Base-by-base conservation (phyloP, 1,140 invertebrate species). In the Trichomalopsis sarcophagae region DNA sequence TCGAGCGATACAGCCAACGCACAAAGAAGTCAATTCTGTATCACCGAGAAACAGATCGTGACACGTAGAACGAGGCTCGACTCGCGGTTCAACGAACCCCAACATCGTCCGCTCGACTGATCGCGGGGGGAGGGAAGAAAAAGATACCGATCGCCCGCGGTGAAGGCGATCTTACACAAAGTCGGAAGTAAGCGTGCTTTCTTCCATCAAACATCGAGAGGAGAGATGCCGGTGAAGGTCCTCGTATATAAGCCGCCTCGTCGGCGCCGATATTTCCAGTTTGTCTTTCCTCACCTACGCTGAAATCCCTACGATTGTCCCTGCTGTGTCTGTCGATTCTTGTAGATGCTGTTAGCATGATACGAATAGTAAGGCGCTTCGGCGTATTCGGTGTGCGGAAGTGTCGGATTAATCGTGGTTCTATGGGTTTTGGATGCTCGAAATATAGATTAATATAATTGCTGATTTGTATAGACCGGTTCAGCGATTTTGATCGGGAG, bases 171-270 rank as follows among this genome's bases (percentile, higher is more conserved):
- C 74, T 80, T 30, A 17, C 7, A 47, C 47, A 44, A 85, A 85
- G 79, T 78, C 71, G 83, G 84, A 85, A 85, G 84, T 85, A n/a
- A 27, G 44, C 5, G 68, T 23, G 36, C 44, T 85, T 85, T 82
- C 84, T 75, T 75, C 36, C 68, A 13, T 55, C 74, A 33, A 74
- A 40, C n/a, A 82, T 33, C 21, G 17, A 75, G 55, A 62, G 50
- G 66, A 11, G 23, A 66, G 81, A 62, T 27, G 27, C 36, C 81
- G 88, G 92, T 91, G 91, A 92, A 92, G 91, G 91, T 92, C 91
- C 87, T 89, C 87, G 89, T 93, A 93, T 93, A 93, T 93, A 93
- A 93, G 91, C 88, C 82, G 87, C 87, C 73, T 2, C 14, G 81
- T 78, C 86, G 86, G 88, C 88, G 87, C 86, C 88, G 87, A 87